Percentiles rank a stretch among this genome's conserved stretches.
Evolutionary conservation across 2,797 vertebrate genomes (phyloP).

Genomic region (Dermochelys coriacea): DNA sequence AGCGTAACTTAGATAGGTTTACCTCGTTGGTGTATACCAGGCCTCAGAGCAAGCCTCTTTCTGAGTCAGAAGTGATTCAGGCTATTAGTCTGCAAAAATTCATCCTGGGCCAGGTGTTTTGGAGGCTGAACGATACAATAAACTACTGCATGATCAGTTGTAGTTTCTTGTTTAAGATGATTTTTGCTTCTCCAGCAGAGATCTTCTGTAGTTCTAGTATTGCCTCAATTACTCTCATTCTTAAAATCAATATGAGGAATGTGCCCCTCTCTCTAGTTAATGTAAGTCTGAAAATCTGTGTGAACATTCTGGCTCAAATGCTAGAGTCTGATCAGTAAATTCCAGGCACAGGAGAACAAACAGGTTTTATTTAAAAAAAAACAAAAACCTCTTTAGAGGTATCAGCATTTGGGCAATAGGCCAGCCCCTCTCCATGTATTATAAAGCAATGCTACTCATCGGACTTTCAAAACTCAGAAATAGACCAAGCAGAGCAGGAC

Average conservation of each 20-base stretch:
- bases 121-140: not conserved
- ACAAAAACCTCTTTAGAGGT: not conserved
- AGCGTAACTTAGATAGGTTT: too few species aligned
- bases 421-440: not conserved
- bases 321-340: not conserved
- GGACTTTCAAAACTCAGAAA: not conserved
- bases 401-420: not conserved
- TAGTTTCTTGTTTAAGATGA: not conserved
- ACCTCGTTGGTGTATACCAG: too few species aligned
- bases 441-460: not conserved
- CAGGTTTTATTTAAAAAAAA: not conserved
- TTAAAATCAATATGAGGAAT: not conserved
- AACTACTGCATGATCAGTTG: not conserved
- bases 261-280: not conserved
- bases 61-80: not conserved
- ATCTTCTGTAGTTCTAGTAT: not conserved
- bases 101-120: not conserved
- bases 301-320: not conserved
- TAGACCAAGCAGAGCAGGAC: not conserved
- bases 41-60: not conserved
- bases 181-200: not conserved
- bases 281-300: not conserved
- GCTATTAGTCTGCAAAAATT: not conserved
- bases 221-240: not conserved
- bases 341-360: not conserved